These are phyloP conservation scores for Pseudoatta argentina DNA, from an alignment of 1,140 invertebrate genomes.

Conservation along the genomic window DNA sequence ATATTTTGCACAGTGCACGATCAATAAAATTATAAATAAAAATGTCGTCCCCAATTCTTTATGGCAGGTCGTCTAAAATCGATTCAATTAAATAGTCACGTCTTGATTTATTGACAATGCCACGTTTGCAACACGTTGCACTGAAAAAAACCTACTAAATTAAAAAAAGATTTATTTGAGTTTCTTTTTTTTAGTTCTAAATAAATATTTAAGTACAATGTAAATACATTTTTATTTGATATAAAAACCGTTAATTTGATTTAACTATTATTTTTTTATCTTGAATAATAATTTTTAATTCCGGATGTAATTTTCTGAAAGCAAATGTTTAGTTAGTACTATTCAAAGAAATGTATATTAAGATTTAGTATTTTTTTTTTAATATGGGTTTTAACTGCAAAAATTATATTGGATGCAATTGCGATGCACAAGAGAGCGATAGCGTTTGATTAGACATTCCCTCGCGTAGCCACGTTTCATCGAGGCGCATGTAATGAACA, in stretches of 20 bases:
- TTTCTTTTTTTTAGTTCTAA: no score
- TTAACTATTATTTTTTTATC: no score
- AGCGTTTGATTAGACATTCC: conserved; percentile 14
- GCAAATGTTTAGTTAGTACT: no score
- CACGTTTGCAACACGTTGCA: not conserved
- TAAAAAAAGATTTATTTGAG: no score
- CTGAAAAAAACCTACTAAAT: no score
- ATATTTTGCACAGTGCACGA: not conserved
- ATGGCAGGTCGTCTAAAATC: not conserved
- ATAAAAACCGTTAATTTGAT: no score
- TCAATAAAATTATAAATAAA: not conserved
- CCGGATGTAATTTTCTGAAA: no score
- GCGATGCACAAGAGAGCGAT: not conserved
- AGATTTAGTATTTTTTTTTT: not conserved
- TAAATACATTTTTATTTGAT: no score
- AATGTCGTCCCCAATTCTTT: not conserved
- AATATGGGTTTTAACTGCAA: not conserved
- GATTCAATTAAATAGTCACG: not conserved
- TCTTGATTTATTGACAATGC: not conserved
- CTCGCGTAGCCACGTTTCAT: not conserved
- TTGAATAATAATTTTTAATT: not conserved
- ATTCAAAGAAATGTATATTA: not conserved
- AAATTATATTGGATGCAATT: not conserved
- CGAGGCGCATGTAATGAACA: not conserved
- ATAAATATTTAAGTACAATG: no score